A percentile compares a stretch with the other conserved stretches of the same genome.
Conservation (phyloP, 1,140 invertebrate genomes). For the Zophobas atratus region DNA sequence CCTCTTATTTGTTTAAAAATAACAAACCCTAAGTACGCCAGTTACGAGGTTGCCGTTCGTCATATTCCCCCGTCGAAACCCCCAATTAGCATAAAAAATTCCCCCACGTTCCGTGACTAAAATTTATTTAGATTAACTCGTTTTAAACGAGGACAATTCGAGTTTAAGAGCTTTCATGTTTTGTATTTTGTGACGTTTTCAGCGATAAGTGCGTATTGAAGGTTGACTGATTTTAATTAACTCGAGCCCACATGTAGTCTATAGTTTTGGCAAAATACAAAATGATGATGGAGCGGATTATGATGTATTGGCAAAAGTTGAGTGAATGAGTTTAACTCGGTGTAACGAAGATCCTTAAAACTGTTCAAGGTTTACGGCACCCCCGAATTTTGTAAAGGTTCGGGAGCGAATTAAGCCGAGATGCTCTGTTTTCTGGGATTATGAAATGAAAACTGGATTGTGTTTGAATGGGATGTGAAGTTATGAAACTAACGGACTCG, state of each 20-base stretch:
- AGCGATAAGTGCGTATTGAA: slow-evolving; percentile 1
- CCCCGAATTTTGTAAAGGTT: neutral
- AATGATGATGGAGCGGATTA: neutral
- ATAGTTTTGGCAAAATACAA: neutral
- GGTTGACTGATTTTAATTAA: slow-evolving; percentile 1
- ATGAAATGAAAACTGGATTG: neutral
- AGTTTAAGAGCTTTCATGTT: neutral
- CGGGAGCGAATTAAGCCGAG: neutral
- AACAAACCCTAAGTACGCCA: no score
- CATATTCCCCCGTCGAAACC: neutral
- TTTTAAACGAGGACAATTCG: neutral
- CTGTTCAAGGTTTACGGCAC: neutral
- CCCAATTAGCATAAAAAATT: neutral
- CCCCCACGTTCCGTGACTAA: neutral
- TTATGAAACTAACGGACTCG: neutral
- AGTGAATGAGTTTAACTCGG: neutral
- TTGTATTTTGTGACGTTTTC: neutral
- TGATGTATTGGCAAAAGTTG: neutral
- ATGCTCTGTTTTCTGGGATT: neutral
- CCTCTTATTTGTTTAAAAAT: no score
- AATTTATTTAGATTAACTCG: neutral
- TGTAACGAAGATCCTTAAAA: neutral
- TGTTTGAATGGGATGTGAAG: neutral
- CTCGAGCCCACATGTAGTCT: neutral
- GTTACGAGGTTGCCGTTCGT: neutral